These are phyloP conservation scores for Paramormyrops hopkinsi DNA, from an alignment of 2,797 vertebrate species.

Conservation along the genomic window DNA sequence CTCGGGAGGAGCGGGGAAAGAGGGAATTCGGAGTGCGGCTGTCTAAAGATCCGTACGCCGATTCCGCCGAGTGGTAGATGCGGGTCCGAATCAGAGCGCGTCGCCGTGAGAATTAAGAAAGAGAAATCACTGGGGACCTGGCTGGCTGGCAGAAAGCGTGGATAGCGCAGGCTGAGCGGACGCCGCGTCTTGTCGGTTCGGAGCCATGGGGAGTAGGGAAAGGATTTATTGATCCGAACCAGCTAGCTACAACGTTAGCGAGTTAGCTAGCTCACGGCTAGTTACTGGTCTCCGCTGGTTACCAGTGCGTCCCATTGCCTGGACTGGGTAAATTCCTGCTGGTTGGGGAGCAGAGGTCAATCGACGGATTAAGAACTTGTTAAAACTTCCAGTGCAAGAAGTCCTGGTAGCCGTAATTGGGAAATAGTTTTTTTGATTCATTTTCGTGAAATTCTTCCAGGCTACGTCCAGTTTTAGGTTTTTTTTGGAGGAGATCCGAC, in stretches of 20 bases:
- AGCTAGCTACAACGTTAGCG: conserved; percentile 3
- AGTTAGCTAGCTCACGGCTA: conserved; percentile 10
- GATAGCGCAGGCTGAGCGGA: neutral
- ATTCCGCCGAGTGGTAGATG: neutral
- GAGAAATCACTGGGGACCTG: neutral
- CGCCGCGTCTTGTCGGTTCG: neutral
- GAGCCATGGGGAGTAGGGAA: conserved; percentile 22
- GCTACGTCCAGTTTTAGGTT: neutral
- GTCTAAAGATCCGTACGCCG: neutral
- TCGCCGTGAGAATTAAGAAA: neutral
- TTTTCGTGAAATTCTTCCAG: neutral
- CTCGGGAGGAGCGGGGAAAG: conserved; percentile 12
- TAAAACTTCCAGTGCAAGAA: neutral
- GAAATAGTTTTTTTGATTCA: conserved; percentile 8
- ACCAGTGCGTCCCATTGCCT: neutral
- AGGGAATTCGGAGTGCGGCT: conserved; percentile 16
- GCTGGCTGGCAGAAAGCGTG: neutral
- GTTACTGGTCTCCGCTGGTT: neutral
- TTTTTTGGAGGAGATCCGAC: neutral
- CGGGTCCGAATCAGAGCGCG: conserved; percentile 5
- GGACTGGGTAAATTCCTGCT: neutral
- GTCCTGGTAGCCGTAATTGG: neutral
- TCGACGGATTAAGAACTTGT: neutral
- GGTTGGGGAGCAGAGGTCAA: neutral
- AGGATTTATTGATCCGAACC: conserved; percentile 21